phyloP scores from a whole-genome alignment of 2,797 vertebrate genomes.

The Cirrhinus molitorella region DNA sequence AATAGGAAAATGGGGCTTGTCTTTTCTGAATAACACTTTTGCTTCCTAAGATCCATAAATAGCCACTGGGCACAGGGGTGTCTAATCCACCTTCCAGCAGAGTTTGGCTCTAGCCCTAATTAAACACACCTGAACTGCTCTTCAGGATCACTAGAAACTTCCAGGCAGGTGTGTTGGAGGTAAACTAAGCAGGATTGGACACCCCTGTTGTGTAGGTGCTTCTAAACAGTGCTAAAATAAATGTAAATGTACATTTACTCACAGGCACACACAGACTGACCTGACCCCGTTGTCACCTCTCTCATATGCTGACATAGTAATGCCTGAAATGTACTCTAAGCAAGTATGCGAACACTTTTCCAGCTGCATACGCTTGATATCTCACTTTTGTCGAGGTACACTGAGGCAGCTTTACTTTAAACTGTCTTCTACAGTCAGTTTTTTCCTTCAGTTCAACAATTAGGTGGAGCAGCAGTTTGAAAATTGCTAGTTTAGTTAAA shows the following conservation, averaged over 20 bases:
- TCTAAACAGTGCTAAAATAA: not conserved
- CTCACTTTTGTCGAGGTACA: not conserved
- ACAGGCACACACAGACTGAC: not conserved
- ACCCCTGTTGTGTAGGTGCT: not conserved
- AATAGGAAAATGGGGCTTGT: not conserved
- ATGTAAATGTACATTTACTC: not conserved
- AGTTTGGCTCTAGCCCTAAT: slow-evolving; percentile 3
- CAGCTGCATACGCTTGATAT: not conserved
- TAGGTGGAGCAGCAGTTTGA: not conserved
- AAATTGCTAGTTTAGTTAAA: not conserved
- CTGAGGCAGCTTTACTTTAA: not conserved
- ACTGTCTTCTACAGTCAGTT: not conserved
- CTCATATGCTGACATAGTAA: not conserved
- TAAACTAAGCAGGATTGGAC: not conserved
- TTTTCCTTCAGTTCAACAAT: not conserved
- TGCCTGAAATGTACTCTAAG: not conserved
- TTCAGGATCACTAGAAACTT: not conserved
- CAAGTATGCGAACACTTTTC: not conserved
- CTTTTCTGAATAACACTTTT: not conserved
- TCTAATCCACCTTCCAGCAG: not conserved
- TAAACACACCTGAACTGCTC: not conserved
- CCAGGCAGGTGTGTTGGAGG: not conserved
- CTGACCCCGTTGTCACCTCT: slow-evolving; percentile 1
- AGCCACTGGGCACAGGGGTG: not conserved
- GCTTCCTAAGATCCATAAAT: slow-evolving; percentile 24